These are phyloP conservation scores for Tachina lurida DNA, from an alignment of 2,888 invertebrate genomes.

Conservation along the genomic window DNA sequence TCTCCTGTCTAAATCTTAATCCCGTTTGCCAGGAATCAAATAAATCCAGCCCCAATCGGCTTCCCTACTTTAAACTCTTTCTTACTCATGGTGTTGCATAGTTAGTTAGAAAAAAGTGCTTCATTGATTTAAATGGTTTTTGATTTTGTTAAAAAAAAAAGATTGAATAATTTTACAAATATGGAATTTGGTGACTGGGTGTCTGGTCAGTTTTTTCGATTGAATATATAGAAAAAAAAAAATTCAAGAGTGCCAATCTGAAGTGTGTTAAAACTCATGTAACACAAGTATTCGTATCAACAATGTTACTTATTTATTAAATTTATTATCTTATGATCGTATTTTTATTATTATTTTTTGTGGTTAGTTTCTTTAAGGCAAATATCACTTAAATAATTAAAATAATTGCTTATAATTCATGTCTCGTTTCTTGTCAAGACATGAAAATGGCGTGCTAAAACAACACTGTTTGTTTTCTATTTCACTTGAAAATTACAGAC, in stretches of 20 bases:
- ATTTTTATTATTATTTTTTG: not conserved
- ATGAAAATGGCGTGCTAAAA: constrained; percentile 55
- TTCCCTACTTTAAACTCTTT: not conserved
- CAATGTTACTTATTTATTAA: constrained; percentile 18
- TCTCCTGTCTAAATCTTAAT: too few relatives aligned
- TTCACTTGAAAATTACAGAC: constrained; percentile 15
- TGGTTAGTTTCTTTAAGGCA: not conserved
- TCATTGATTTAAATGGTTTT: constrained; percentile 23
- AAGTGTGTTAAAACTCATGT: constrained; percentile 55
- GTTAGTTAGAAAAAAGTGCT: not conserved
- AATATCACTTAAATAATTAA: constrained; percentile 57
- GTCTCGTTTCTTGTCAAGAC: constrained; percentile 45
- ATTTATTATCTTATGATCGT: constrained; percentile 34
- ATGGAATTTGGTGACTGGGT: constrained; percentile 64
- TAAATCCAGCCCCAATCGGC: not conserved
- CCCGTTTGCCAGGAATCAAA: not conserved
- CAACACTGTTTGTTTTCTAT: constrained; percentile 35
- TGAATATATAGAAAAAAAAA: not conserved
- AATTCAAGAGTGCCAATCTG: not conserved
- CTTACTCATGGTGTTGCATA: not conserved
- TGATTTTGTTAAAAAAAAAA: not conserved
- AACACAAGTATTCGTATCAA: constrained; percentile 3
- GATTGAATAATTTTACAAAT: constrained; percentile 48
- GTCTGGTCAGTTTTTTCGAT: constrained; percentile 59
- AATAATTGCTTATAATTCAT: constrained; percentile 58